Evolutionary conservation across 2,113 vertebrate species (phyloP).

Genomic region (Xiphophorus hellerii): DNA sequence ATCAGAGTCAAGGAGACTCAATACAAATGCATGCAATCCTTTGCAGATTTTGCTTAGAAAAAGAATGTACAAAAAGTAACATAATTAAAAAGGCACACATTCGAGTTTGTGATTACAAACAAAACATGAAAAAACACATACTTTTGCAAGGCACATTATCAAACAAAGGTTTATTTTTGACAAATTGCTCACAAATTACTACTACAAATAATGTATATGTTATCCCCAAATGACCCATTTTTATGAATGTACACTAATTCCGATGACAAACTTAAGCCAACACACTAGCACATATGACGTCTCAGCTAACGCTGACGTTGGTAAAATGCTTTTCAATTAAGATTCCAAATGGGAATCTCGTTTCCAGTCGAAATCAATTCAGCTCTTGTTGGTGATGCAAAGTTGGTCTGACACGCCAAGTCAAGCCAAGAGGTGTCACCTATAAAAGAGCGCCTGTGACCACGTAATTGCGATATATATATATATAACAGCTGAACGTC

Average conservation of each 20-base stretch:
- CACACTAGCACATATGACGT: background rate
- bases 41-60: background rate
- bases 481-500: background rate
- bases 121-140: too few species aligned
- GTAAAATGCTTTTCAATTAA: background rate
- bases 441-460: rapidly evolving
- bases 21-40: background rate
- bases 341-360: background rate
- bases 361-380: background rate
- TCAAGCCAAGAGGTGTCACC: background rate
- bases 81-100: background rate
- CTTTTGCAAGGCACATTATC: background rate
- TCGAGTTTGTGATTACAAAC: too few species aligned
- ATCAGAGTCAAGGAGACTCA: background rate
- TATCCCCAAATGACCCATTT: background rate
- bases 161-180: background rate
- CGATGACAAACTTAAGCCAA: too few species aligned
- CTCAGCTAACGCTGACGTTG: background rate
- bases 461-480: rapidly evolving
- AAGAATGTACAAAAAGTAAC: background rate
- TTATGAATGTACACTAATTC: background rate
- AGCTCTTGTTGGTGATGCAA: background rate
- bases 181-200: too few species aligned
- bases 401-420: background rate
- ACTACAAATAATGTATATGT: background rate